Base-by-base conservation (phyloP, 1,140 invertebrate genomes). In the Drosophila rufa region DNA sequence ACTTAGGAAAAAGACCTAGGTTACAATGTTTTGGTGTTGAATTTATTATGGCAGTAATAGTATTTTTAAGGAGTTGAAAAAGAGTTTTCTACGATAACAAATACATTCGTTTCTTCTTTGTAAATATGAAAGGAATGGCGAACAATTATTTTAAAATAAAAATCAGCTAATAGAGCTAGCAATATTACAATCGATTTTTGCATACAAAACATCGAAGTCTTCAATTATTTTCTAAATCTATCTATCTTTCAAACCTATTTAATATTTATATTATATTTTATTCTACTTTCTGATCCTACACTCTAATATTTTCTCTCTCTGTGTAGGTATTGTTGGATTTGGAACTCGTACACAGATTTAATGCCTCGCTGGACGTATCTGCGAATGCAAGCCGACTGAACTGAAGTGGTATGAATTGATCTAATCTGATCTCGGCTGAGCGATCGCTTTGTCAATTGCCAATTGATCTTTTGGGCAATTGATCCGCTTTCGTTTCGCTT, bases 391-490 rank as follows among this genome's bases (percentile, higher is more conserved):
- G 4, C 69, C 50, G 3, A 36, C 19, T 43, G 22, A 66, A 38
- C 56, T 25, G 58, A 73, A 73, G 51, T 71, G 66, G 67, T n/a
- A 58, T 42, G 69, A 73, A 60, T 71, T 48, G 69, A 73, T 73
- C 45, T 43, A 58, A 73, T 73, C 66, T 58, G 66, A 73, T 73
- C 51, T 60, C 69, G 67, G 25, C 66, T 60, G 60, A 78, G 67
- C 66, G 51, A 87, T 67, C 62, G 42, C 67, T 55, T 89, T 90
- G 83, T 84, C 85, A 89, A 90, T 85, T 90, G 81, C 25, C 85
- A 90, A 90, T 90, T 89, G 85, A 89, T 90, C 85, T 90, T 89
- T 89, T 89, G 62, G 60, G 85, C 85, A 85, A 85, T 85, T 90
- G 85, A 90, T 89, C 85, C 81, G 85, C 82, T 90, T 55, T 55